phyloP scores from a whole-genome alignment of 1,140 invertebrate genomes.

The Drosophila elegans region DNA sequence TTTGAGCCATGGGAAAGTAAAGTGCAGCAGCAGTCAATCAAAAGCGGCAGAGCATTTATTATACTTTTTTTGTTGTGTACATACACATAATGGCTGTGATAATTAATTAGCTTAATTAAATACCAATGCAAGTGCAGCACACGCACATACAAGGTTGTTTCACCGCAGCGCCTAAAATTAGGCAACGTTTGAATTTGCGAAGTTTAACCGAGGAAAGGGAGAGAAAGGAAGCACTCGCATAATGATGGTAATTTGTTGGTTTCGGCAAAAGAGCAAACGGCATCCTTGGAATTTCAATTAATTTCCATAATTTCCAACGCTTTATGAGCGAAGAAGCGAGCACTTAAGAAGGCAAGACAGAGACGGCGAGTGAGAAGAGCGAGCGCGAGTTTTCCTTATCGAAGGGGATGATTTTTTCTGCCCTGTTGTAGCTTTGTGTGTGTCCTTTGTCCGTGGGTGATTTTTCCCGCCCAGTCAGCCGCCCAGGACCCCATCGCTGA shows the following conservation, averaged over 20 bases:
- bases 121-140: slow-evolving; percentile 33
- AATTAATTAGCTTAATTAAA: slow-evolving; percentile 75
- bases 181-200: slow-evolving; percentile 48
- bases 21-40: slow-evolving; percentile 64
- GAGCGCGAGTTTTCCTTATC: slow-evolving; percentile 8
- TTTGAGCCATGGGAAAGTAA: slow-evolving; percentile 42
- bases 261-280: slow-evolving; percentile 81
- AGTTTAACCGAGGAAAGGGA: slow-evolving; percentile 8
- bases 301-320: slow-evolving; percentile 84
- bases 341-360: slow-evolving; percentile 31
- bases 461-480: background rate
- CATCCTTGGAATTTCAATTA: slow-evolving; percentile 84
- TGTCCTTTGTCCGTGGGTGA: slow-evolving; percentile 14
- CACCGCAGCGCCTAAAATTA: slow-evolving; percentile 61
- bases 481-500: slow-evolving; percentile 2
- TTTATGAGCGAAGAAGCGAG: slow-evolving; percentile 67
- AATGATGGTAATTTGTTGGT: slow-evolving; percentile 84
- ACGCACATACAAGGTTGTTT: slow-evolving; percentile 5
- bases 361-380: slow-evolving; percentile 15
- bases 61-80: slow-evolving; percentile 11
- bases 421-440: slow-evolving; percentile 4
- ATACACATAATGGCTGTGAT: slow-evolving; percentile 20
- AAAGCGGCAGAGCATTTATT: slow-evolving; percentile 32
- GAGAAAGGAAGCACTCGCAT: slow-evolving; percentile 46
- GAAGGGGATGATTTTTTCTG: slow-evolving; percentile 51